Conservation (phyloP, 2,888 invertebrate species). For the Venustoraphidia nigricollis region DNA sequence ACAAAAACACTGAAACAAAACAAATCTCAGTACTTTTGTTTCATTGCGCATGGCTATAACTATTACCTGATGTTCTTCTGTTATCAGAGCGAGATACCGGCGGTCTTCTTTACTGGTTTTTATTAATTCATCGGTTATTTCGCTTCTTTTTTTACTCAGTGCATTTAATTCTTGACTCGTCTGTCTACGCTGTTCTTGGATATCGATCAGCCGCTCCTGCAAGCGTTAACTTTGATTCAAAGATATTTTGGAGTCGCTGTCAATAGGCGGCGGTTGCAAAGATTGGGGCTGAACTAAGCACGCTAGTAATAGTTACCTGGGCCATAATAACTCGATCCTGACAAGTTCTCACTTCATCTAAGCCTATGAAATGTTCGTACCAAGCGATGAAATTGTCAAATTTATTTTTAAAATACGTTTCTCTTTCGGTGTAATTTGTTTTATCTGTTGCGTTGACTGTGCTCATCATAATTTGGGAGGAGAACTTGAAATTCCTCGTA, state of each 20-base stretch:
- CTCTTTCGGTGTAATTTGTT: constrained; percentile 4
- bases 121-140: constrained; percentile 59
- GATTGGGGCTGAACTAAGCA: background rate
- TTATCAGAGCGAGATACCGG: constrained; percentile 55
- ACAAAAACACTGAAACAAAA: constrained; percentile 7
- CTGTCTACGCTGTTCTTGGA: constrained; percentile 49
- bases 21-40: background rate
- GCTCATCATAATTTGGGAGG: constrained; percentile 7
- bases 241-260: background rate
- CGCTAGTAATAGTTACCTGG: constrained; percentile 28
- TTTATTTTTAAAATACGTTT: constrained; percentile 23
- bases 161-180: constrained; percentile 41
- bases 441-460: constrained; percentile 13
- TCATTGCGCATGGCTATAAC: background rate
- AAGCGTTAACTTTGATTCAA: constrained; percentile 19
- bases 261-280: no score
- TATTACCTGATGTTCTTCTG: constrained; percentile 45
- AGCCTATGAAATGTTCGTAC: constrained; percentile 62
- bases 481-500: background rate
- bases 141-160: constrained; percentile 47
- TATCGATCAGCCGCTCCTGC: constrained; percentile 44
- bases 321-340: constrained; percentile 59
- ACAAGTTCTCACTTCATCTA: constrained; percentile 59
- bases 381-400: constrained; percentile 35
- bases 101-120: constrained; percentile 63